Evolutionary conservation across 2,888 invertebrate genomes (phyloP).

Genomic region (Trichacis sp.): DNA sequence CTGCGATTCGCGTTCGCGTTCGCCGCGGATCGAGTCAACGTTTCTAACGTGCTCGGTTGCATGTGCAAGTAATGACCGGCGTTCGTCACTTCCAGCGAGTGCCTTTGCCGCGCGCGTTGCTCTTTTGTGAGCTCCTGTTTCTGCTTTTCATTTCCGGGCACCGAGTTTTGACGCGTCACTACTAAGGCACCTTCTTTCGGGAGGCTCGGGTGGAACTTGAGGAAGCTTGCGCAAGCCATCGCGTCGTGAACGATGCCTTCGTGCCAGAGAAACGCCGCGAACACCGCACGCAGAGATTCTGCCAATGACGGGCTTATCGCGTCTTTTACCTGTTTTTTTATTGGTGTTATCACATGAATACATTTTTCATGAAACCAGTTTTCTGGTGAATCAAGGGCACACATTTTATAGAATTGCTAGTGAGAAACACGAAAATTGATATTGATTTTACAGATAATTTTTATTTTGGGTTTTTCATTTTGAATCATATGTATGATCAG

Average conservation of each 20-base stretch:
- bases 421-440: too few relatives aligned
- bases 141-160: conserved; percentile 67
- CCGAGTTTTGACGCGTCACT: conserved; percentile 74
- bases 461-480: too few relatives aligned
- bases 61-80: conserved; percentile 82
- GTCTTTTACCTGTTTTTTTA: conserved; percentile 78
- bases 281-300: conserved; percentile 92
- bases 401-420: too few relatives aligned
- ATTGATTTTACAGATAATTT: too few relatives aligned
- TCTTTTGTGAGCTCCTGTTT: conserved; percentile 72
- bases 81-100: conserved; percentile 87
- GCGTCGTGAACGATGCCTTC: conserved; percentile 98
- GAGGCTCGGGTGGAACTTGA: conserved; percentile 91
- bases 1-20: conserved; percentile 83
- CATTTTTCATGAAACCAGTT: too few relatives aligned
- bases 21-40: conserved; percentile 81
- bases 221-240: conserved; percentile 96
- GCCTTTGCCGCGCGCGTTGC: conserved; percentile 80
- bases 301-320: conserved; percentile 94
- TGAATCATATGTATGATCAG: too few relatives aligned
- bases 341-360: too few relatives aligned
- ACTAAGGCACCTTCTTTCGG: conserved; percentile 85
- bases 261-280: conserved; percentile 97
- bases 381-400: too few relatives aligned
- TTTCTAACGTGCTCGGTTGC: conserved; percentile 82